phyloP scores from a whole-genome alignment of 2,888 invertebrate species.

The Phragmatobia fuliginosa region DNA sequence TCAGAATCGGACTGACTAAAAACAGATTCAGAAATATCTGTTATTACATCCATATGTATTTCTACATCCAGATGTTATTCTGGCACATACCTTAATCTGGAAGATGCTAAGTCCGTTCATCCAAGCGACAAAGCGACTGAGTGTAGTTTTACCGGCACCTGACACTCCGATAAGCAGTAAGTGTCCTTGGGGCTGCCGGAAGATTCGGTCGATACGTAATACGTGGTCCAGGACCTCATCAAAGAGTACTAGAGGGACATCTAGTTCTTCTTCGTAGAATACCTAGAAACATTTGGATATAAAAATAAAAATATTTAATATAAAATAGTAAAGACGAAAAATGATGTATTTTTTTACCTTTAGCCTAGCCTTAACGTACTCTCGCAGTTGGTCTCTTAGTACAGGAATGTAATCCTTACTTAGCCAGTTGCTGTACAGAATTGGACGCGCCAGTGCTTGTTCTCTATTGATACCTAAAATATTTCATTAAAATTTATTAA shows the following conservation, averaged over 20 bases:
- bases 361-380: slow-evolving; percentile 98
- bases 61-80: no score
- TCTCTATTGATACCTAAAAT: slow-evolving; percentile 92
- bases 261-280: slow-evolving; percentile 99
- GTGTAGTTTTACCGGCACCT: slow-evolving; percentile 99
- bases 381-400: slow-evolving; percentile 96
- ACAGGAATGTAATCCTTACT: slow-evolving; percentile 99
- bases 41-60: no score
- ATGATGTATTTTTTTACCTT: slow-evolving; percentile 90
- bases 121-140: slow-evolving; percentile 99
- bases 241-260: slow-evolving; percentile 98
- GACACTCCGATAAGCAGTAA: slow-evolving; percentile 98
- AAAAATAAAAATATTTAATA: not conserved
- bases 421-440: slow-evolving; percentile 99
- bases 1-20: no score
- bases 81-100: slow-evolving; percentile 95
- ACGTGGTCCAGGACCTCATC: slow-evolving; percentile 99
- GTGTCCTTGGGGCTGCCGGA: slow-evolving; percentile 99
- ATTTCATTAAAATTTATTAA: no score
- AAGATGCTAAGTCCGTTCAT: slow-evolving; percentile 99
- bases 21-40: no score
- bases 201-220: slow-evolving; percentile 98
- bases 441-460: slow-evolving; percentile 95
- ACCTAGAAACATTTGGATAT: slow-evolving; percentile 76
- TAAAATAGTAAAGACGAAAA: no score